Conservation (phyloP, 2,888 invertebrate genomes). For the Drepanosiphum platanoidis region DNA sequence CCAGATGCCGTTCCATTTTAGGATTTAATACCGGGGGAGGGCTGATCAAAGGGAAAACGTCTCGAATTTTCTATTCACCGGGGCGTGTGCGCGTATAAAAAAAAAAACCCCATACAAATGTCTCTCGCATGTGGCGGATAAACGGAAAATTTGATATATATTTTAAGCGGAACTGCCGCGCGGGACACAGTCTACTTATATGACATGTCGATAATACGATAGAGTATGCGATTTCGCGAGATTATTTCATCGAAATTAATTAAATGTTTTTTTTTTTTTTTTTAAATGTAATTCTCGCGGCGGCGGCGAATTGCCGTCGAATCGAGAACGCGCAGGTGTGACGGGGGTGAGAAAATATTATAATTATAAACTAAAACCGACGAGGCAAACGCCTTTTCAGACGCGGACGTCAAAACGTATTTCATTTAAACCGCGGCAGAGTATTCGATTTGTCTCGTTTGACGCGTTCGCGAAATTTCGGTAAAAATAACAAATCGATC, state of each 20-base stretch:
- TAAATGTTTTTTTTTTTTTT: neutral
- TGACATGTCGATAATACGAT: no score
- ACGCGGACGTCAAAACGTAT: neutral
- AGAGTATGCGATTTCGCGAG: neutral
- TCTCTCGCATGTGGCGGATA: constrained; percentile 6
- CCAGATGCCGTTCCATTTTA: constrained; percentile 58
- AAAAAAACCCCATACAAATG: constrained; percentile 45
- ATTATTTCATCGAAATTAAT: neutral
- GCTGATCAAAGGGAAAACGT: constrained; percentile 54
- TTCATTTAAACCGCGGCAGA: no score
- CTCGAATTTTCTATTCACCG: constrained; percentile 54
- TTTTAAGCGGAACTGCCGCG: constrained; percentile 1
- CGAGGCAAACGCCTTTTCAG: neutral
- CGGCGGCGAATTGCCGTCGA: no score
- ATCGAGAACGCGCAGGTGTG: no score
- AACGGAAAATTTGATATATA: constrained; percentile 35
- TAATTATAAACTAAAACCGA: neutral
- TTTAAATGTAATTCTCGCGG: no score
- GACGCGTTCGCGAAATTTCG: no score
- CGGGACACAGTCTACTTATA: no score
- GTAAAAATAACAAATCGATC: no score
- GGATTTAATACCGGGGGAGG: constrained; percentile 56
- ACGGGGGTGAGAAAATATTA: no score
- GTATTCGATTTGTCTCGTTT: no score
- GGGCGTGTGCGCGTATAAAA: neutral